A percentile compares a stretch with the other conserved stretches of the same genome.
Conservation (phyloP, 2,113 vertebrate genomes). For the Cinclus mexicanus region DNA sequence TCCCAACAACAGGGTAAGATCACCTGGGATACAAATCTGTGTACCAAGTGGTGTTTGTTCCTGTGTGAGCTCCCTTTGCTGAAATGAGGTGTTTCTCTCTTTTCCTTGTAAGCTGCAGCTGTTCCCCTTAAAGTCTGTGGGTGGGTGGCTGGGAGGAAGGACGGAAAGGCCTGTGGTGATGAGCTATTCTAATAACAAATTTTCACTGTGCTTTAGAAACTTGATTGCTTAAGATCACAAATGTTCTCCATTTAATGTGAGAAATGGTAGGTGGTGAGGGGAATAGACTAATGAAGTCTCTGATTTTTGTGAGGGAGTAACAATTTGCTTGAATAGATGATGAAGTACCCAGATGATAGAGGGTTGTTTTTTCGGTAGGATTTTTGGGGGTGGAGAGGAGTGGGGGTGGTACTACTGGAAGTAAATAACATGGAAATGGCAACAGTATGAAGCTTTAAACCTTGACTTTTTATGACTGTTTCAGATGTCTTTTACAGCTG, state of each 20-base stretch:
- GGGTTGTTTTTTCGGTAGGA: background rate
- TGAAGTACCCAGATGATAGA: background rate
- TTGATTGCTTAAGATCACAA: background rate
- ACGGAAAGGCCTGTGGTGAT: background rate
- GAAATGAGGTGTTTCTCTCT: background rate
- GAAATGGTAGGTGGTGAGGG: constrained; percentile 17
- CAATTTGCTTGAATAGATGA: background rate
- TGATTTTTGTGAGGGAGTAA: constrained; percentile 33
- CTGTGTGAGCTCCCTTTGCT: fast-evolving
- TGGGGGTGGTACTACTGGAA: background rate
- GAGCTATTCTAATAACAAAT: background rate
- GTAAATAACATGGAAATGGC: background rate
- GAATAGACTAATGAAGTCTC: constrained; percentile 21
- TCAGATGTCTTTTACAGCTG: background rate
- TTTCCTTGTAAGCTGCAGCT: background rate
- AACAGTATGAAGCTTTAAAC: background rate
- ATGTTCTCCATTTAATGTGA: background rate
- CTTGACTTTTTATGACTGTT: background rate
- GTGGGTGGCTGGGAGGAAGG: background rate
- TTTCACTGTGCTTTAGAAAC: background rate
- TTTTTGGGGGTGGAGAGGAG: background rate
- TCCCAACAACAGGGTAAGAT: background rate
- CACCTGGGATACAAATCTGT: background rate
- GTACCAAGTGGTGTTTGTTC: fast-evolving
- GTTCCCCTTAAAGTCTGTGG: background rate